Evolutionary conservation across 2,113 vertebrate species (phyloP).

Genomic region (Octodon degus): DNA sequence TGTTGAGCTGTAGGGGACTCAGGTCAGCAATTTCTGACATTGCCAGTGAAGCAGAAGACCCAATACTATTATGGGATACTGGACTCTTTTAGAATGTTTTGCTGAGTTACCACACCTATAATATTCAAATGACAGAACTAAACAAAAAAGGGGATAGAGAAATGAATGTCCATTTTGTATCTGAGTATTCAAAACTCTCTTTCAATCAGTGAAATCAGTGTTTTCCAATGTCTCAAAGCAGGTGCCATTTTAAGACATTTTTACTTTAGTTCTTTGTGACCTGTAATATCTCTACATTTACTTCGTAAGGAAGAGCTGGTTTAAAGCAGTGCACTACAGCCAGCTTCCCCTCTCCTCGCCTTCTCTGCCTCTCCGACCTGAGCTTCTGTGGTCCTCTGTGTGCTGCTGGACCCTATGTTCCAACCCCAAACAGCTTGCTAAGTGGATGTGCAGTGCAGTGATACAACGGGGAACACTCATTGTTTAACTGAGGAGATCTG

Average conservation of each 20-base stretch:
- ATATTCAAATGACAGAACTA: too few relatives aligned
- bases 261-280: conserved; percentile 69
- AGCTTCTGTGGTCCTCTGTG: neutral
- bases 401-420: too few relatives aligned
- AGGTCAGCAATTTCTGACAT: too few relatives aligned
- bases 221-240: conserved; percentile 68
- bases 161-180: too few relatives aligned
- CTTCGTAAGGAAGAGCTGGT: conserved; percentile 39
- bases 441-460: neutral
- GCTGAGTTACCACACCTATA: too few relatives aligned
- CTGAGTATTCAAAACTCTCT: conserved; percentile 18
- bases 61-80: too few relatives aligned
- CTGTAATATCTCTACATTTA: neutral
- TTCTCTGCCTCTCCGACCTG: neutral
- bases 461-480: neutral
- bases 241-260: conserved; percentile 48
- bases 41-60: too few relatives aligned
- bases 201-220: conserved; percentile 75
- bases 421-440: neutral
- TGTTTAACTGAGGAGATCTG: neutral
- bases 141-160: too few relatives aligned
- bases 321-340: neutral
- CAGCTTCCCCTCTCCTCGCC: neutral
- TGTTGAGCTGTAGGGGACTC: too few relatives aligned
- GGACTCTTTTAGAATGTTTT: too few relatives aligned